Conservation (phyloP, 2,113 vertebrate genomes). For the Chunga burmeisteri region DNA sequence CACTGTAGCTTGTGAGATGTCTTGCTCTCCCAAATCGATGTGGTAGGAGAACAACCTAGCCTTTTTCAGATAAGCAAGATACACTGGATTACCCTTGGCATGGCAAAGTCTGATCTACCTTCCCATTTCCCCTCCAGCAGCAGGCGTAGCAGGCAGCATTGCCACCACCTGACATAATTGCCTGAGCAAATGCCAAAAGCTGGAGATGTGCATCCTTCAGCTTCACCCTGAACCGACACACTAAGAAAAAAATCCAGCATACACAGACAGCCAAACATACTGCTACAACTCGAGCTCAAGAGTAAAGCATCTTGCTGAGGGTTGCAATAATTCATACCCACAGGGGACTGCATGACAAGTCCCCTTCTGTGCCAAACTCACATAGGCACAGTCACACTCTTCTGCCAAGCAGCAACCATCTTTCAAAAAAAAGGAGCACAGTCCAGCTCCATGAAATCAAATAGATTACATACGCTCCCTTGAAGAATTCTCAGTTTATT, state of each 20-base stretch:
- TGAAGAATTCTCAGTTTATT: background rate
- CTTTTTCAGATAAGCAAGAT: background rate
- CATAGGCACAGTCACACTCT: background rate
- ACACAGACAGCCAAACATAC: background rate
- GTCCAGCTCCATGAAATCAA: background rate
- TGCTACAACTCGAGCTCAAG: background rate
- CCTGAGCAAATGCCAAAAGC: background rate
- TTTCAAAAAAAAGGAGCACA: background rate
- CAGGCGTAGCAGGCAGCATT: background rate
- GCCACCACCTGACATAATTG: background rate
- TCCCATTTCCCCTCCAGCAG: background rate
- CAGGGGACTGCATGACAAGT: background rate
- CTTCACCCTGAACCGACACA: background rate
- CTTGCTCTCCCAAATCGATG: background rate
- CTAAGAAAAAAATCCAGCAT: background rate
- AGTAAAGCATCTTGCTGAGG: background rate
- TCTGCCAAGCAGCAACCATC: background rate
- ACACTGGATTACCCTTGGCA: background rate
- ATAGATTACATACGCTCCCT: background rate
- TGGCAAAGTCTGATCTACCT: background rate
- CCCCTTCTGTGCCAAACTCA: background rate
- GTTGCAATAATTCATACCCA: background rate
- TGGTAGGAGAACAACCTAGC: background rate
- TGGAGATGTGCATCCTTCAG: background rate
- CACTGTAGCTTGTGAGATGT: background rate